A percentile compares a stretch with the other conserved stretches of the same genome.
phyloP scores from a whole-genome alignment of 1,140 invertebrate genomes.

The Phenacoccus solenopsis region DNA sequence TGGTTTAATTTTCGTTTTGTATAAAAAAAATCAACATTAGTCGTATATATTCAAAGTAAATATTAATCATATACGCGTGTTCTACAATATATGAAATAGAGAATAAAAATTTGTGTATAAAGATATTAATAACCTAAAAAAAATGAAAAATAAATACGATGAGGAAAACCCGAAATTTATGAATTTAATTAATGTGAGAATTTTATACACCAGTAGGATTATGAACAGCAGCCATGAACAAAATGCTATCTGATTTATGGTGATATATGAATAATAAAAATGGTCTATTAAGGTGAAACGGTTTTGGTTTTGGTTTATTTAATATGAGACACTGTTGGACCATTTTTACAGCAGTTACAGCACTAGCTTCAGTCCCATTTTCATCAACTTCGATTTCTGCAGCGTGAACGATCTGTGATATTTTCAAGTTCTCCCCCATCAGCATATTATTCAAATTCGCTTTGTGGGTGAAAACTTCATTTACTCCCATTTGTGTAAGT shows the following conservation, averaged over 20 bases:
- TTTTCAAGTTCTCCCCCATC: neutral
- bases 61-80: no score
- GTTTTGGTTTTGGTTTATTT: neutral
- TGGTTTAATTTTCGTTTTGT: no score
- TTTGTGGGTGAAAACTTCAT: neutral
- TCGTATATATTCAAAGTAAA: no score
- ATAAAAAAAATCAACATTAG: no score
- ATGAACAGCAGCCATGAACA: neutral
- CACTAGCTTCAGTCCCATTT: neutral
- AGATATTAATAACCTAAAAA: no score
- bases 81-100: no score
- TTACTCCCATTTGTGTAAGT: neutral
- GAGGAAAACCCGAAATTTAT: no score
- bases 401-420: neutral
- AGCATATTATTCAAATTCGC: neutral
- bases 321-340: neutral
- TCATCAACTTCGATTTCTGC: neutral
- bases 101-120: no score
- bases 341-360: neutral
- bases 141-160: no score
- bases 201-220: neutral
- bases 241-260: neutral
- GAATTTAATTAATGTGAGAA: no score
- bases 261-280: neutral
- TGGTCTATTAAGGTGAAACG: neutral